Conservation (phyloP, 2,113 vertebrate genomes). For the Hystrix cristata region DNA sequence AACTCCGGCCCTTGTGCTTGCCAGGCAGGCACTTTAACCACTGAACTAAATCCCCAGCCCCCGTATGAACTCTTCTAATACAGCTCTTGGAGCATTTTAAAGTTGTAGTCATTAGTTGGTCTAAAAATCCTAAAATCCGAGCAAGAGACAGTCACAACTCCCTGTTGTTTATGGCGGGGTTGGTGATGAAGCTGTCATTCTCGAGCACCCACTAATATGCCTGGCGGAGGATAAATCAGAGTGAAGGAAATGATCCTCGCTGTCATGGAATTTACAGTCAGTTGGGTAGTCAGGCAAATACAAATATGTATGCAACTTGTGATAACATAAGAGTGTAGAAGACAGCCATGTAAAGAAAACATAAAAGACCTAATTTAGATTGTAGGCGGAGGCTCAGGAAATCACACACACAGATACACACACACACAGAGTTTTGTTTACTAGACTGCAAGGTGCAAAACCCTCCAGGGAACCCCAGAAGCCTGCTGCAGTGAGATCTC, state of each 20-base stretch:
- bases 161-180: neutral
- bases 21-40: too few species aligned
- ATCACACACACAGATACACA: neutral
- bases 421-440: neutral
- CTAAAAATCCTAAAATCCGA: conserved; percentile 33
- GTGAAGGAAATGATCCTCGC: neutral
- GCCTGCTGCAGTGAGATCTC: neutral
- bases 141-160: neutral
- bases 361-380: neutral
- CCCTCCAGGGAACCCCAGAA: neutral
- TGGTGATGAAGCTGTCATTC: conserved; percentile 1
- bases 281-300: conserved; percentile 18
- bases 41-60: too few species aligned
- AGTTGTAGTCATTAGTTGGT: conserved; percentile 31
- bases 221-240: neutral
- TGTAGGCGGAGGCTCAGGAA: neutral
- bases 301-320: neutral
- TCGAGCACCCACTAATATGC: neutral
- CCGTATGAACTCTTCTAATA: neutral
- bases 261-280: neutral
- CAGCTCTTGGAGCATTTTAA: conserved; percentile 30
- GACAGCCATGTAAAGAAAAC: neutral
- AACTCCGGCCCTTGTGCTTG: too few species aligned
- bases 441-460: conserved; percentile 51
- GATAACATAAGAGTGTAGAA: neutral